Evolutionary conservation across 2,888 invertebrate species (phyloP).

Genomic region (Amblyjoppa proteus): DNA sequence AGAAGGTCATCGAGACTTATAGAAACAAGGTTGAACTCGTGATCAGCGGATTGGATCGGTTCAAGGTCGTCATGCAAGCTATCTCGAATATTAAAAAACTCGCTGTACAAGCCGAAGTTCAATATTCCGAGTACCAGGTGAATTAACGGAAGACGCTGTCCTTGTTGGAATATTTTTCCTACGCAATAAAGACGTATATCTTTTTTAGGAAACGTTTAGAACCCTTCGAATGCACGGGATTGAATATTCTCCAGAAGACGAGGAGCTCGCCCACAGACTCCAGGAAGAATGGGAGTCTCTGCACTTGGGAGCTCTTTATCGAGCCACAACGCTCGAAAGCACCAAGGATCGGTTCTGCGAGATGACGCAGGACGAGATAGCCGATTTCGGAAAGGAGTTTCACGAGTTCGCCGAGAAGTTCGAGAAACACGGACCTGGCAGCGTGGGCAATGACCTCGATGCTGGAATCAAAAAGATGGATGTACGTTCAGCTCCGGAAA

Average conservation of each 20-base stretch:
- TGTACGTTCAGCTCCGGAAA: slow-evolving; percentile 79
- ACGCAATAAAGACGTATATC: neutral
- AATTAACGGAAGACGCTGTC: neutral
- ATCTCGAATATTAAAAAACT: slow-evolving; percentile 91
- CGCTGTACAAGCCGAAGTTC: slow-evolving; percentile 92
- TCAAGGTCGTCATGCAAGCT: slow-evolving; percentile 94
- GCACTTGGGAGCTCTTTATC: slow-evolving; percentile 89
- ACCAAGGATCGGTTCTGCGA: slow-evolving; percentile 95
- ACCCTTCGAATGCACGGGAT: slow-evolving; percentile 91
- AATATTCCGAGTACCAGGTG: slow-evolving; percentile 87
- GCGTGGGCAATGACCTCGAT: slow-evolving; percentile 92
- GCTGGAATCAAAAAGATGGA: slow-evolving; percentile 90
- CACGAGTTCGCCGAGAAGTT: slow-evolving; percentile 91
- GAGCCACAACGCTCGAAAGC: slow-evolving; percentile 89
- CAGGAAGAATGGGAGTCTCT: slow-evolving; percentile 90
- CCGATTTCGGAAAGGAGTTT: slow-evolving; percentile 87
- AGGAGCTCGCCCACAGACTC: slow-evolving; percentile 87
- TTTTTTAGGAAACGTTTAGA: slow-evolving; percentile 91
- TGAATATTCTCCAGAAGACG: slow-evolving; percentile 87
- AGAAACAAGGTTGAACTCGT: slow-evolving; percentile 90
- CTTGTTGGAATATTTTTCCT: neutral
- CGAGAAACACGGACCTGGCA: slow-evolving; percentile 91
- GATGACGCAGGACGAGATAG: slow-evolving; percentile 92
- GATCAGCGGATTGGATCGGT: slow-evolving; percentile 92
- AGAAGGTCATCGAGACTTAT: slow-evolving; percentile 89